Percentiles rank a stretch among this genome's conserved stretches.
phyloP scores from a whole-genome alignment of 2,113 vertebrate species.

The Glareola pratincola region DNA sequence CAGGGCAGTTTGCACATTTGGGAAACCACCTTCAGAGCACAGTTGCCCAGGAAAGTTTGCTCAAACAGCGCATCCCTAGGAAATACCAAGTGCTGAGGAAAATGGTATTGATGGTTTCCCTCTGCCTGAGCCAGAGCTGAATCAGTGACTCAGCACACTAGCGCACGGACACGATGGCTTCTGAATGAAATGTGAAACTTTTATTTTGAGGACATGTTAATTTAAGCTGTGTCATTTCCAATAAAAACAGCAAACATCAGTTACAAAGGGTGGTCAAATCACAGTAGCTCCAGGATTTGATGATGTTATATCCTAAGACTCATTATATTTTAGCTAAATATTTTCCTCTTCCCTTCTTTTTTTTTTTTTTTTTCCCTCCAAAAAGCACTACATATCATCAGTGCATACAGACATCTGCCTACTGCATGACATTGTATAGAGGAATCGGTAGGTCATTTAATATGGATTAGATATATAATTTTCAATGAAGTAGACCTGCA shows the following conservation, averaged over 20 bases:
- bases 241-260: background rate
- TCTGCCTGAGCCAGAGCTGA: background rate
- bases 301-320: background rate
- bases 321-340: background rate
- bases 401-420: background rate
- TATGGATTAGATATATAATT: background rate
- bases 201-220: background rate
- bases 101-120: background rate
- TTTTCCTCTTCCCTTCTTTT: background rate
- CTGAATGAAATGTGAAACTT: background rate
- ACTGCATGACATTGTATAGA: background rate
- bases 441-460: background rate
- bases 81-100: background rate
- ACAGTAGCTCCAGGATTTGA: background rate
- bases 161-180: fast-evolving
- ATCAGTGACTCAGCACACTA: conserved; percentile 23
- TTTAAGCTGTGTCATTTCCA: background rate
- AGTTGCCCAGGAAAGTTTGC: background rate
- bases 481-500: conserved; percentile 6
- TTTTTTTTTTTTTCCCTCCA: background rate
- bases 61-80: background rate
- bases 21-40: background rate
- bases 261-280: background rate
- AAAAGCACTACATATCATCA: background rate
- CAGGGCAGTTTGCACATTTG: background rate